phyloP scores from a whole-genome alignment of 2,113 vertebrate species.

The Craseonycteris thonglongyai region DNA sequence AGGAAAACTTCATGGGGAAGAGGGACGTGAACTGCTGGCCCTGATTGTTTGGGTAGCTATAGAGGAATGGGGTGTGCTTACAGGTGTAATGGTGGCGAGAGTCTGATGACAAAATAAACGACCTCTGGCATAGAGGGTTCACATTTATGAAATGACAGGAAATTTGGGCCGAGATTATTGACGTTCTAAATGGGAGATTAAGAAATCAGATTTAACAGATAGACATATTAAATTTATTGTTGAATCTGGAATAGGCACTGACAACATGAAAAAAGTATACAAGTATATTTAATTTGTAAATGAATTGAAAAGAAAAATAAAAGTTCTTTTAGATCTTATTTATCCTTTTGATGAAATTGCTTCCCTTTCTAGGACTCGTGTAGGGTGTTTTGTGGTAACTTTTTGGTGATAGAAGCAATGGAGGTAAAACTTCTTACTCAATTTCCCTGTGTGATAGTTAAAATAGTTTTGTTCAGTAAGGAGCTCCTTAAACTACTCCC shows the following conservation, averaged over 20 bases:
- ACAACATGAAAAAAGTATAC: not conserved
- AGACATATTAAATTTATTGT: not conserved
- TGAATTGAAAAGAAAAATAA: not conserved
- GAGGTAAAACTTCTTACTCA: not conserved
- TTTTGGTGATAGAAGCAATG: not conserved
- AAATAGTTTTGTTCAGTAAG: not conserved
- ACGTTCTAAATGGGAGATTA: not conserved
- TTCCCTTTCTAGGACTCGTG: not conserved
- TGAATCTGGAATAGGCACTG: not conserved
- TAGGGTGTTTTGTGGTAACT: not conserved
- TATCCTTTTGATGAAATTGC: not conserved
- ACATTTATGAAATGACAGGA: not conserved
- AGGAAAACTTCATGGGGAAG: not conserved
- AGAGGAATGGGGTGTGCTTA: not conserved
- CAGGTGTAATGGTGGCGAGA: not conserved
- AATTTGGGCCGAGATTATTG: not conserved
- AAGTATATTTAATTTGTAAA: not conserved
- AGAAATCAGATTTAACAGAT: not conserved
- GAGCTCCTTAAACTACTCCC: not conserved
- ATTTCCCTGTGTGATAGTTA: not conserved
- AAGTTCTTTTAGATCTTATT: not conserved
- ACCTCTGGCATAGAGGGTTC: not conserved
- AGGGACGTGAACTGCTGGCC: not conserved
- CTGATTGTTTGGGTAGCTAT: not conserved
- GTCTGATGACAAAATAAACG: not conserved